Evolutionary conservation across 2,888 invertebrate genomes (phyloP).

Genomic region (Drosophila sordidula): DNA sequence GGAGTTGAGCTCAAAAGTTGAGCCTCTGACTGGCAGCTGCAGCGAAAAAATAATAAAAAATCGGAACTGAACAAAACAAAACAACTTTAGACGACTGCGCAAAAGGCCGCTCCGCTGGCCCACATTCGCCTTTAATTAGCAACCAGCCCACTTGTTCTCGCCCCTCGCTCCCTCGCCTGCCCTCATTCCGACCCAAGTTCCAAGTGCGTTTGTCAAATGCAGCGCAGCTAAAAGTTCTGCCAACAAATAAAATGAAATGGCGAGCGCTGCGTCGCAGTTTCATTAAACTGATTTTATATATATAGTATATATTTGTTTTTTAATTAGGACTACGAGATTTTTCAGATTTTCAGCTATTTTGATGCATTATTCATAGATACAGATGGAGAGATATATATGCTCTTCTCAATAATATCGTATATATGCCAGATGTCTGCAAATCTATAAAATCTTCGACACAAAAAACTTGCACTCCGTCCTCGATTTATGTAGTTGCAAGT

Average conservation of each 20-base stretch:
- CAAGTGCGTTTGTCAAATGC: conserved; percentile 59
- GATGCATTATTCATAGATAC: too few species aligned
- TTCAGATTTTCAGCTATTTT: too few species aligned
- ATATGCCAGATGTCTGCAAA: too few species aligned
- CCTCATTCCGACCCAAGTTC: background rate
- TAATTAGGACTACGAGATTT: too few species aligned
- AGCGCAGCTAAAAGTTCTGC: conserved; percentile 37
- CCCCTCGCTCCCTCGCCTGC: background rate
- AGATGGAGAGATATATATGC: too few species aligned
- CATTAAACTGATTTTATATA: conserved; percentile 19
- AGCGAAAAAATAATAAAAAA: conserved; percentile 27
- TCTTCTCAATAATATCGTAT: too few species aligned
- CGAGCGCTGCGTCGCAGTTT: conserved; percentile 17
- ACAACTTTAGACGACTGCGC: conserved; percentile 71
- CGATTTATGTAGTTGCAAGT: background rate
- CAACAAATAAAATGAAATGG: conserved; percentile 26
- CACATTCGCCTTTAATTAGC: conserved; percentile 73
- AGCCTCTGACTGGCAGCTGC: conserved; percentile 63
- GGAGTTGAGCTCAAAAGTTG: conserved; percentile 79
- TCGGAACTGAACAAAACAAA: conserved; percentile 53
- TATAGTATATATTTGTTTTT: too few species aligned
- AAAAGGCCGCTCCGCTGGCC: conserved; percentile 46
- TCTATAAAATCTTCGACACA: background rate
- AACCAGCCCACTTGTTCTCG: conserved; percentile 37
- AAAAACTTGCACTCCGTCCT: background rate